Percentiles rank a stretch among this genome's conserved stretches.
phyloP scores from a whole-genome alignment of 2,888 invertebrate species.

The Tipula confusa region DNA sequence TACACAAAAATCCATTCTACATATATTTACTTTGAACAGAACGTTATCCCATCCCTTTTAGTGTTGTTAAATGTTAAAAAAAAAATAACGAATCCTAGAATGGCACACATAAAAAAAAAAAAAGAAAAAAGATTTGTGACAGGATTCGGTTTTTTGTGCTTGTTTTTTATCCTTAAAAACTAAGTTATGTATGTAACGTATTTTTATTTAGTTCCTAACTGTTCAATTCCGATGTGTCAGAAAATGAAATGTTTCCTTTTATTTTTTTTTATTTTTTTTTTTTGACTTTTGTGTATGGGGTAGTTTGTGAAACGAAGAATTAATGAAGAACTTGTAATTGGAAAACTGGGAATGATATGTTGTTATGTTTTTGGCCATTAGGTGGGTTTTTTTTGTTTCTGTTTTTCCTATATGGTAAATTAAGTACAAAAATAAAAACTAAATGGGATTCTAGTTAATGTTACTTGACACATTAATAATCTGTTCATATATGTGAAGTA shows the following conservation, averaged over 20 bases:
- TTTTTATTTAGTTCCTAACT: not conserved
- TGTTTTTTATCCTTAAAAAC: not conserved
- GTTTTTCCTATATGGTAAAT: not conserved
- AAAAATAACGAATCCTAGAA: not conserved
- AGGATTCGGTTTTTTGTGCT: not conserved
- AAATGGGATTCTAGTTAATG: not conserved
- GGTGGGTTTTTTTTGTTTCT: no score
- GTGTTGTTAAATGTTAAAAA: not conserved
- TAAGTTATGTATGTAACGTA: not conserved
- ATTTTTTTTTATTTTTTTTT: not conserved
- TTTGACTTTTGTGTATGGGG: not conserved
- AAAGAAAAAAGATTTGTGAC: not conserved
- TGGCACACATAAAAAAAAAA: not conserved
- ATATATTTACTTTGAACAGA: not conserved
- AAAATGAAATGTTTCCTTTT: not conserved
- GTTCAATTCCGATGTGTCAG: not conserved
- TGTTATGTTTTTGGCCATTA: no score
- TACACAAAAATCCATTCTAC: not conserved
- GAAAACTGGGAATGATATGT: not conserved
- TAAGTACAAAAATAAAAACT: not conserved
- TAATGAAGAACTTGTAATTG: not conserved
- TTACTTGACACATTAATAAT: not conserved
- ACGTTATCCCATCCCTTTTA: not conserved
- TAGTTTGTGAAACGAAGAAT: not conserved
- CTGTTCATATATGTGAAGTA: not conserved